Evolutionary conservation across 2,888 invertebrate genomes (phyloP).

Genomic region (Cephus pygmeus): DNA sequence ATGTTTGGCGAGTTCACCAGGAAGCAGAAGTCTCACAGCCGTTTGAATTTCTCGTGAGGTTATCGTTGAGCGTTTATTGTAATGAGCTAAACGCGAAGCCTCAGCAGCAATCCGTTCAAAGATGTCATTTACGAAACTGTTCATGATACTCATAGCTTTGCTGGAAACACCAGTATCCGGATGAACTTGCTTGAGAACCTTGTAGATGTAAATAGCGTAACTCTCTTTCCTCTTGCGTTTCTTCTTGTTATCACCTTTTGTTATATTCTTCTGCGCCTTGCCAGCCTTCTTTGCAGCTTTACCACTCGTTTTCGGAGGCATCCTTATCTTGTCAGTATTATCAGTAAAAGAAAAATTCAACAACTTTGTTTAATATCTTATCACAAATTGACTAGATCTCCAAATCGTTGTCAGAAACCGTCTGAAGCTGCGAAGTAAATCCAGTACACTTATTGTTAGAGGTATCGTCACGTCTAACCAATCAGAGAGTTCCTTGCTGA

Average conservation of each 20-base stretch:
- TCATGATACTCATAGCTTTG: slow-evolving; percentile 80
- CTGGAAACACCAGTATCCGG: slow-evolving; percentile 76
- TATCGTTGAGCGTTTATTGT: slow-evolving; percentile 75
- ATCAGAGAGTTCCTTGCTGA: too few relatives aligned
- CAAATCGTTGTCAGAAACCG: too few relatives aligned
- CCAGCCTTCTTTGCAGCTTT: slow-evolving; percentile 69
- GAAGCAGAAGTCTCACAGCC: slow-evolving; percentile 75
- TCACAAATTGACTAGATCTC: too few relatives aligned
- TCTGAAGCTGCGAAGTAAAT: too few relatives aligned
- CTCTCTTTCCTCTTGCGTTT: slow-evolving; percentile 71
- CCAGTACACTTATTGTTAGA: too few relatives aligned
- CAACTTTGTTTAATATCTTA: too few relatives aligned
- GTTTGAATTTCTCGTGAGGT: slow-evolving; percentile 78
- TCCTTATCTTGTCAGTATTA: slow-evolving; percentile 9
- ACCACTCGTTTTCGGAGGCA: slow-evolving; percentile 56
- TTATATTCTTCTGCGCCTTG: slow-evolving; percentile 71
- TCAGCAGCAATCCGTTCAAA: slow-evolving; percentile 78
- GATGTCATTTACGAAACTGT: slow-evolving; percentile 80
- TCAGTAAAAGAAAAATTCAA: too few relatives aligned
- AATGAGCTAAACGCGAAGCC: slow-evolving; percentile 73
- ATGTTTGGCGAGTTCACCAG: slow-evolving; percentile 80
- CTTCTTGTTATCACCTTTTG: slow-evolving; percentile 70
- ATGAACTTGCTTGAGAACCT: slow-evolving; percentile 72
- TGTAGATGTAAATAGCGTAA: slow-evolving; percentile 74
- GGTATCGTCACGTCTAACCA: too few relatives aligned